phyloP scores from a whole-genome alignment of 2,797 vertebrate species.

The Takifugu ocellatus region DNA sequence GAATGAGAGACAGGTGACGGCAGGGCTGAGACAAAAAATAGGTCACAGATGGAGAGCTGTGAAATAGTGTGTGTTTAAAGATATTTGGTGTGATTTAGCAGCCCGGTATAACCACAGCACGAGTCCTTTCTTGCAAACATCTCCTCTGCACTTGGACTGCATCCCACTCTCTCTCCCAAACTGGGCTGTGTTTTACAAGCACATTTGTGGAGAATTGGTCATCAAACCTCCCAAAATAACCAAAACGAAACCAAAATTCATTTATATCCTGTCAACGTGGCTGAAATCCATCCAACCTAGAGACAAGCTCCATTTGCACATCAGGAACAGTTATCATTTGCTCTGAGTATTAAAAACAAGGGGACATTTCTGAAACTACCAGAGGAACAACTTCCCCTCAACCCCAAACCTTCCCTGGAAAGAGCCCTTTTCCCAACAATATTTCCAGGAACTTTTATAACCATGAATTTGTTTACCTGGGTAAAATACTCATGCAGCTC shows the following conservation, averaged over 20 bases:
- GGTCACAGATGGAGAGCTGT: slow-evolving; percentile 54
- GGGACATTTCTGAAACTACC: too few species aligned
- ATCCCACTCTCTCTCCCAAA: slow-evolving; percentile 27
- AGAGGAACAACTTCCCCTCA: too few species aligned
- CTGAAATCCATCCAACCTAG: too few species aligned
- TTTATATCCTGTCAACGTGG: neutral
- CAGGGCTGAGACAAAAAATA: slow-evolving; percentile 55
- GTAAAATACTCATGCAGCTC: too few species aligned
- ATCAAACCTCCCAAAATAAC: neutral
- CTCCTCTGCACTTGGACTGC: slow-evolving; percentile 23
- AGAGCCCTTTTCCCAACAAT: too few species aligned
- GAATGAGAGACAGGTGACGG: slow-evolving; percentile 66
- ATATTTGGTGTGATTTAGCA: slow-evolving; percentile 51
- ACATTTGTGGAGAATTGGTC: slow-evolving; percentile 1
- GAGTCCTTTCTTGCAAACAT: slow-evolving; percentile 15
- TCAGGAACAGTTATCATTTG: too few species aligned
- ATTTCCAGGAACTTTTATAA: too few species aligned
- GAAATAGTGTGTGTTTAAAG: slow-evolving; percentile 55
- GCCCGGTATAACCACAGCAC: slow-evolving; percentile 27
- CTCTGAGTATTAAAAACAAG: too few species aligned
- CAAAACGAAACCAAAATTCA: neutral
- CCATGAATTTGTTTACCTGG: too few species aligned
- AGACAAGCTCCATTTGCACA: too few species aligned
- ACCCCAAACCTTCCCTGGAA: too few species aligned
- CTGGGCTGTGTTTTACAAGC: slow-evolving; percentile 38